Conservation (phyloP, 2,113 vertebrate species). For the Chunga burmeisteri region DNA sequence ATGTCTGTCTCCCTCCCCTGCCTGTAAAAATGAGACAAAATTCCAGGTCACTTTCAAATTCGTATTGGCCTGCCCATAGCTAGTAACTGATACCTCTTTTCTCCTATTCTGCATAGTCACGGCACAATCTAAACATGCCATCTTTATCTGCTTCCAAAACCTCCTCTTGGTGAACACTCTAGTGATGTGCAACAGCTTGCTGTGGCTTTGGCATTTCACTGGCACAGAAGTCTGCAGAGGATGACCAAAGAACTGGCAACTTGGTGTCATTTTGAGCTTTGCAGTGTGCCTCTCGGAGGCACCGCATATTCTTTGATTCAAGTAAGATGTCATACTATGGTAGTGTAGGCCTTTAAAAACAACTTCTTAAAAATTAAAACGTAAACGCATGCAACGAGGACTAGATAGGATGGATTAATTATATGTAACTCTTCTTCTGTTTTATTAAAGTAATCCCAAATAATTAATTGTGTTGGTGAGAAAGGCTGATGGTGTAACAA, state of each 20-base stretch:
- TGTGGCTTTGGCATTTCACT: not conserved
- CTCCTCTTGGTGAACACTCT: not conserved
- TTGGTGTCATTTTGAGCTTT: not conserved
- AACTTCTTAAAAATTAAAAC: not conserved
- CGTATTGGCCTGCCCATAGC: not conserved
- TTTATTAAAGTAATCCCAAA: not conserved
- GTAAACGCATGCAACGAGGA: not conserved
- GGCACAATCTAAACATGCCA: not conserved
- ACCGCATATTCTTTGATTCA: not conserved
- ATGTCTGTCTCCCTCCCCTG: not conserved
- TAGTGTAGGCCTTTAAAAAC: not conserved
- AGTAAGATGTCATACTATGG: too few relatives aligned
- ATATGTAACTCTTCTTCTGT: not conserved
- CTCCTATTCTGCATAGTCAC: not conserved
- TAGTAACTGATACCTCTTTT: not conserved
- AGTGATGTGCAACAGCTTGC: not conserved
- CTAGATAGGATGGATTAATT: not conserved
- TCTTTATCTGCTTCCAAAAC: not conserved
- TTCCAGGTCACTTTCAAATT: not conserved
- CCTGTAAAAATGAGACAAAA: not conserved
- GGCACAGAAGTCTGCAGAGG: not conserved
- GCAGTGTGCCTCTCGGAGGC: not conserved
- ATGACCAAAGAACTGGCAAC: not conserved
- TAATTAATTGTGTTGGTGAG: not conserved
- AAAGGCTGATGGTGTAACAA: not conserved